Evolutionary conservation across 2,797 vertebrate genomes (phyloP).

Genomic region (Tenualosa thibaudeaui): DNA sequence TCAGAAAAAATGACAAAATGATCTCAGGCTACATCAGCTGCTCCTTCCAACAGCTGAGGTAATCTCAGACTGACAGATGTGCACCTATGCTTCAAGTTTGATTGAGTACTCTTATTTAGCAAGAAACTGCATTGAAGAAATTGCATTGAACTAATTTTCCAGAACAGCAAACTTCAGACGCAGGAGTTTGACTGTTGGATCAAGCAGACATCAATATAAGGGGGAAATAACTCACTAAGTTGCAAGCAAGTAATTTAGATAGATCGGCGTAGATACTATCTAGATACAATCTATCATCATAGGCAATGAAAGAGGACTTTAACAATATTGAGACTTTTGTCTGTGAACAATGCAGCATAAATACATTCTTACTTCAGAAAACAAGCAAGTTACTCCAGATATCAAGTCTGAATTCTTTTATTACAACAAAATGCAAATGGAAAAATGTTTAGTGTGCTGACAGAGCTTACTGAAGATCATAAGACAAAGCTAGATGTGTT

Average conservation of each 20-base stretch:
- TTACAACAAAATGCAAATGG: background rate
- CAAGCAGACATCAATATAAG: background rate
- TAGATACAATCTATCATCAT: no score
- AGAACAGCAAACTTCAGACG: background rate
- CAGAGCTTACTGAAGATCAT: background rate
- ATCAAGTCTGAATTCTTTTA: background rate
- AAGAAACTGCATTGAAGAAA: constrained; percentile 34
- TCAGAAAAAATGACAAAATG: constrained; percentile 45
- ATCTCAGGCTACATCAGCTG: constrained; percentile 40
- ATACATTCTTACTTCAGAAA: background rate
- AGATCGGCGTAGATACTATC: no score
- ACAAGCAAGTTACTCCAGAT: background rate
- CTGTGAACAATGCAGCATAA: no score
- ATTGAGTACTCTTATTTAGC: constrained; percentile 34
- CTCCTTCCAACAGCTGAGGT: constrained; percentile 30
- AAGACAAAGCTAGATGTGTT: background rate
- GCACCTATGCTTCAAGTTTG: constrained; percentile 28
- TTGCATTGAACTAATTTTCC: no score
- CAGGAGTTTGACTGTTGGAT: background rate
- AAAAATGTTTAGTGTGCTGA: background rate
- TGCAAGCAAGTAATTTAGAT: background rate
- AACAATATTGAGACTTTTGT: no score
- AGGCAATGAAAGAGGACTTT: no score
- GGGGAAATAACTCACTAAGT: background rate
- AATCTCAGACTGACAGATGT: constrained; percentile 39